Base-by-base conservation (phyloP, 2,113 vertebrate genomes). In the Oncorhynchus gorbuscha region DNA sequence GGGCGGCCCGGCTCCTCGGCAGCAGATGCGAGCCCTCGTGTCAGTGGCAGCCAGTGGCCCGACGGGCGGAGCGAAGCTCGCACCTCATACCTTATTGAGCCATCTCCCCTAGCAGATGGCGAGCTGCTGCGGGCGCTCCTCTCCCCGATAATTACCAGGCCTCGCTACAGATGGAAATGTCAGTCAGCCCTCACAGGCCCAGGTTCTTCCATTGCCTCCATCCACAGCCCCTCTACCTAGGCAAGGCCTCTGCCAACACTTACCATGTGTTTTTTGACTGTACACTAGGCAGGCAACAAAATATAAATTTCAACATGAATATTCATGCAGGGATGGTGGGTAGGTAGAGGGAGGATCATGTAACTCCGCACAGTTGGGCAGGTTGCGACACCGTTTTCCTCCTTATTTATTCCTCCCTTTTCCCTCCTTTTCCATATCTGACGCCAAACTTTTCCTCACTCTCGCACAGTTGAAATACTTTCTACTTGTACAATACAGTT, bases 111-210 rank as follows among this genome's bases (percentile, higher is more conserved):
- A 96, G 97, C 98, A 99, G 98, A 99, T 99, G 98, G 98, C 92
- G 93, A 92, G 93, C 90, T 96, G 97, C 98, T 97, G 97, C 97
- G 94, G 98, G 98, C 97, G 93, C 93, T 95, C 96, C 96, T 96
- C 96, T 98, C 96, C 96, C 97, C 95, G 97, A 97, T 99, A 99
- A 99, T 99, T 98, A 98, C 98, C 97, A 98, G 97, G 96, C 97
- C 96, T 97, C 92, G 93, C 96, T 95, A 95, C 98, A 99, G 98
- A 99, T 99, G 98, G 98, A 99, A 98, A 98, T 97, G 98, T 98
- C 98, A 99, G 97, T 98, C 97, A 99, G 97, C 96, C 51, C 97
- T 98, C 96, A 94, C 96, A 98, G 97, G 97, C 97, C 97, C 95
- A 93, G 94, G 95, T 97, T 95, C 96, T 96, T 96, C 97, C 97